These are phyloP conservation scores for Ypsolopha scabrella DNA, from an alignment of 2,888 invertebrate species.

Conservation along the genomic window DNA sequence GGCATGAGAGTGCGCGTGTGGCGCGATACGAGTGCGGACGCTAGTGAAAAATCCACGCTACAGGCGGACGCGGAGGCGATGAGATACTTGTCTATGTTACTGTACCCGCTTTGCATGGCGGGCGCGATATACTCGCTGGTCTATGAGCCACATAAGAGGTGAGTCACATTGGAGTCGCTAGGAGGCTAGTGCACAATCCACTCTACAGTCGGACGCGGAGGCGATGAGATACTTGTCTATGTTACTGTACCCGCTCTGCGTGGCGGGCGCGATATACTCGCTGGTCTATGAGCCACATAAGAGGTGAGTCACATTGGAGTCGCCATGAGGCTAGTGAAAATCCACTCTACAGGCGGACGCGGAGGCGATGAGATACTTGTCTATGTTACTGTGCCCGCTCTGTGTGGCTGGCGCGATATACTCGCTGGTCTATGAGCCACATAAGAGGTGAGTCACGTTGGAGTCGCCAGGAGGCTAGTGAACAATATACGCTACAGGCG, in stretches of 20 bases:
- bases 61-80: slow-evolving; percentile 93
- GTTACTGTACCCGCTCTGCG: slow-evolving; percentile 89
- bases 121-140: slow-evolving; percentile 94
- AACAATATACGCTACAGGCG: slow-evolving; percentile 85
- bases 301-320: slow-evolving; percentile 69
- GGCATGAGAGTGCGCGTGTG: slow-evolving; percentile 38
- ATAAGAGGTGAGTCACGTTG: slow-evolving; percentile 79
- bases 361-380: slow-evolving; percentile 93
- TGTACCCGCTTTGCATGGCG: slow-evolving; percentile 88
- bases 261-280: slow-evolving; percentile 91
- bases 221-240: slow-evolving; percentile 94
- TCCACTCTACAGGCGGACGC: slow-evolving; percentile 90
- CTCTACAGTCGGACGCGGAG: slow-evolving; percentile 89
- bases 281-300: slow-evolving; percentile 94
- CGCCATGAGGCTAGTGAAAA: slow-evolving; percentile 72
- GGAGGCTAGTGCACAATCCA: slow-evolving; percentile 75
- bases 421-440: slow-evolving; percentile 93
- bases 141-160: slow-evolving; percentile 96
- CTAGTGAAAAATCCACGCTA: slow-evolving; percentile 81
- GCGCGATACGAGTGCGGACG: slow-evolving; percentile 59
- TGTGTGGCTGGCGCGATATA: slow-evolving; percentile 90
- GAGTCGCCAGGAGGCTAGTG: slow-evolving; percentile 58
- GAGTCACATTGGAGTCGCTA: slow-evolving; percentile 4
- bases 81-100: slow-evolving; percentile 88
- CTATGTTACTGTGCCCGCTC: slow-evolving; percentile 90